Percentiles rank a stretch among this genome's conserved stretches.
These are phyloP conservation scores for Vombatus ursinus DNA, from an alignment of 2,113 vertebrate genomes.

Conservation along the genomic window DNA sequence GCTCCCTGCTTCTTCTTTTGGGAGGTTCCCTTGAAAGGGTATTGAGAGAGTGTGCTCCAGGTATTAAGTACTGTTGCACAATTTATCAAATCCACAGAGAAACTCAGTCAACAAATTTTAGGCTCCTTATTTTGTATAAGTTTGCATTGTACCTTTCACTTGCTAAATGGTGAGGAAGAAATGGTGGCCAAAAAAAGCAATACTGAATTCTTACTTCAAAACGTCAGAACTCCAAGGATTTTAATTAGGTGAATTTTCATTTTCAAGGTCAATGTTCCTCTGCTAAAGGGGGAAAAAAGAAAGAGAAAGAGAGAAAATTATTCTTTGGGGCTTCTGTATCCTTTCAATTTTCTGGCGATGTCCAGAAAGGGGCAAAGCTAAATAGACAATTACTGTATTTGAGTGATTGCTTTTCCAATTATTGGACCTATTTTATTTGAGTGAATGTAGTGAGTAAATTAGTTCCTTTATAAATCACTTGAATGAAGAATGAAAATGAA, in stretches of 20 bases:
- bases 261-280: not conserved
- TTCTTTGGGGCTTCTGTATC: not conserved
- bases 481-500: not conserved
- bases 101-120: slow-evolving; percentile 54
- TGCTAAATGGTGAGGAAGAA: slow-evolving; percentile 38
- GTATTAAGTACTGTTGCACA: not conserved
- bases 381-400: not conserved
- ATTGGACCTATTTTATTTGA: slow-evolving; percentile 14
- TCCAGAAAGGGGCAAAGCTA: slow-evolving; percentile 2
- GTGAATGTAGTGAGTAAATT: slow-evolving; percentile 6
- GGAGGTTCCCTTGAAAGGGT: slow-evolving; percentile 5
- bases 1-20: not conserved
- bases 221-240: slow-evolving; percentile 14
- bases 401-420: slow-evolving; percentile 6
- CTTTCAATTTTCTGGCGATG: not conserved
- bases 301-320: not conserved
- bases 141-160: slow-evolving; percentile 47
- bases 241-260: slow-evolving; percentile 50
- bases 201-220: slow-evolving; percentile 38
- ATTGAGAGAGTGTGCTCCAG: not conserved
- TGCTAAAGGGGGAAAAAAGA: not conserved
- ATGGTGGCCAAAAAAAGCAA: slow-evolving; percentile 25
- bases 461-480: slow-evolving; percentile 25
- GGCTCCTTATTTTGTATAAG: slow-evolving; percentile 53
- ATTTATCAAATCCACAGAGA: slow-evolving; percentile 47